Base-by-base conservation (phyloP, 35 echinoderm and acorn worm species). In the Apostichopus californicus region DNA sequence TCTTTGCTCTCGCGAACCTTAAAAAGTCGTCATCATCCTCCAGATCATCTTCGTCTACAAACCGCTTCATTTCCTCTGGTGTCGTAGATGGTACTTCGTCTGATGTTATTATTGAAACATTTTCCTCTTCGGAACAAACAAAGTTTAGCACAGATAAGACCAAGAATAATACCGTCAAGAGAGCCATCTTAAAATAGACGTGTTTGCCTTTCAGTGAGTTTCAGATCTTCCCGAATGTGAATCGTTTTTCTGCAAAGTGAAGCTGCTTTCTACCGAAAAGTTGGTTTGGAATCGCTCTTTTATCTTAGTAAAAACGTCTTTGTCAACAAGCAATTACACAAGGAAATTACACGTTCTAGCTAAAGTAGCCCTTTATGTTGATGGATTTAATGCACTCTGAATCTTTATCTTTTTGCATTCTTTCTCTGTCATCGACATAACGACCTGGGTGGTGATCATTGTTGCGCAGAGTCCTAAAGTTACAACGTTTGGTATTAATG, bases 21-120 rank as follows among this genome's bases (percentile, higher is more conserved):
- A 85, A 58, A 2, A 46, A 46, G 20, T 56, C 5, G 52, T 54
- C 5, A 1, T 6, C 57, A 5, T 59, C 55, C 6, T 75, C 71
- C 14, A 75, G n/a, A 6, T 85, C 14, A 58, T 59, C 81, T 52
- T 85, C 81, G 14, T 85, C 81, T 52, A 58, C 81, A 58, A 85
- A 85, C 54, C 81, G 17, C 58, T 85, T 85, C 71, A 75, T 75
- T 1, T 85, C 81, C 57, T 60, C 81, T 21, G n/a, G 55, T 8
- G 81, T 85, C 18, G 55, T 58, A 23, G 81, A 58, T 14, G 81
- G 81, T 23, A 85, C 81, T 22, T 85, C 81, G n/a, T 85, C 23
- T 22, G 81, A 85, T 2, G 81, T 85, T 23, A 58, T 58, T 18
- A 85, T 85, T 5, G 81, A 57, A 56, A 58, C 55, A 85, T 85